These are phyloP conservation scores for Holothuria scabra DNA, from an alignment of 53 echinoderm and acorn worm species.

Conservation along the genomic window DNA sequence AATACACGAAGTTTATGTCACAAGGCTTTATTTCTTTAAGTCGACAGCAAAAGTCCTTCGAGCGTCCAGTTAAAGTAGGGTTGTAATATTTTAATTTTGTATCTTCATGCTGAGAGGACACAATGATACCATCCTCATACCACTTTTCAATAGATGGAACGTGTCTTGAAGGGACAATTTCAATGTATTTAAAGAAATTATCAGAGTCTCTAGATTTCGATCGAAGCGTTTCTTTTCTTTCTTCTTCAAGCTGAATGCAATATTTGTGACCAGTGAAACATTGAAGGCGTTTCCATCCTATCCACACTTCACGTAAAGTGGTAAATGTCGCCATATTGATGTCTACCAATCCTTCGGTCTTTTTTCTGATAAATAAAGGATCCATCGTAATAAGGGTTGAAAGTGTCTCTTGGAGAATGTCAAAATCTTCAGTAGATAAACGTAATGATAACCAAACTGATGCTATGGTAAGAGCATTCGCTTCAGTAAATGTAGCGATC, in stretches of 20 bases:
- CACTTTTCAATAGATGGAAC: conserved; percentile 21
- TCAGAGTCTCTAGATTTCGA: neutral
- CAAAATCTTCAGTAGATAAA: conserved; percentile 7
- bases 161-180: neutral
- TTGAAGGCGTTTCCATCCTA: neutral
- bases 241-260: neutral
- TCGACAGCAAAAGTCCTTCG: neutral
- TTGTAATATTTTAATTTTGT: conserved; percentile 5
- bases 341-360: conserved; percentile 17
- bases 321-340: neutral
- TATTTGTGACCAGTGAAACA: neutral
- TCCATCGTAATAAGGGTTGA: conserved; percentile 3
- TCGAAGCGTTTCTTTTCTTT: neutral
- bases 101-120: neutral
- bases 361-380: neutral
- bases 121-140: conserved; percentile 23
- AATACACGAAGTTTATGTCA: neutral
- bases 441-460: conserved; percentile 29
- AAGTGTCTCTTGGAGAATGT: conserved; percentile 8
- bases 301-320: conserved; percentile 26
- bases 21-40: neutral
- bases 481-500: neutral
- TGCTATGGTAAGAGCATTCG: neutral
- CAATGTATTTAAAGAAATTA: neutral
- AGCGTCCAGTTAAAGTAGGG: conserved; percentile 21